phyloP scores from a whole-genome alignment of 2,888 invertebrate species.

The Patella ulyssiponensis region DNA sequence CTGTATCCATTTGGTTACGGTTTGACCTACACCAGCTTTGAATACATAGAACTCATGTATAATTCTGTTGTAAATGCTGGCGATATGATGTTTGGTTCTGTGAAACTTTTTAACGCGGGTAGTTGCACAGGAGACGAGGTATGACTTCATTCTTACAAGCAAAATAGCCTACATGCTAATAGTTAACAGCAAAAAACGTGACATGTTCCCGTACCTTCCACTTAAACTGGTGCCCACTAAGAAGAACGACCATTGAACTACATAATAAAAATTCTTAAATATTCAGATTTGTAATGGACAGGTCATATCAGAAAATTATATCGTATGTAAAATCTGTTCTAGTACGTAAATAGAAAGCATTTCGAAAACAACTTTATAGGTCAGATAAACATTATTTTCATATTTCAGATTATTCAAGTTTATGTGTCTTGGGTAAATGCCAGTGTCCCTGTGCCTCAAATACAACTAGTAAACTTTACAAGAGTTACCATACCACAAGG shows the following conservation, averaged over 20 bases:
- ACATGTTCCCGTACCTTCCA: no score
- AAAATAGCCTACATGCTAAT: no score
- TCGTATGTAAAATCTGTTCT: no score
- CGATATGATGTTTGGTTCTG: constrained; percentile 45
- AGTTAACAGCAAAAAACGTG: no score
- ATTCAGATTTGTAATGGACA: no score
- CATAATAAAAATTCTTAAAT: no score
- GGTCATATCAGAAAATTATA: no score
- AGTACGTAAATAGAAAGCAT: no score
- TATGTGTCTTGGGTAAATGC: constrained; percentile 60
- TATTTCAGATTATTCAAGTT: constrained; percentile 57
- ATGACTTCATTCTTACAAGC: constrained; percentile 15
- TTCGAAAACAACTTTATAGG: no score
- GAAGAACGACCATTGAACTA: no score
- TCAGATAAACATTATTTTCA: no score
- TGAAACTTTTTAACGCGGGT: constrained; percentile 54
- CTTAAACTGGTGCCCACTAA: no score
- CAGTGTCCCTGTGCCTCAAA: constrained; percentile 46
- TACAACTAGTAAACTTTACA: constrained; percentile 56
- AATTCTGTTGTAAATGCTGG: constrained; percentile 45
- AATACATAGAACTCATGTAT: constrained; percentile 39
- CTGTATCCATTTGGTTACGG: constrained; percentile 62
- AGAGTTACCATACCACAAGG: constrained; percentile 38
- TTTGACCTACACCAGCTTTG: constrained; percentile 52
- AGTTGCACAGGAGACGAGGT: constrained; percentile 58